Percentiles rank a stretch among this genome's conserved stretches.
Evolutionary conservation across 2,888 invertebrate genomes (phyloP).

Genomic region (Adelphocoris suturalis): DNA sequence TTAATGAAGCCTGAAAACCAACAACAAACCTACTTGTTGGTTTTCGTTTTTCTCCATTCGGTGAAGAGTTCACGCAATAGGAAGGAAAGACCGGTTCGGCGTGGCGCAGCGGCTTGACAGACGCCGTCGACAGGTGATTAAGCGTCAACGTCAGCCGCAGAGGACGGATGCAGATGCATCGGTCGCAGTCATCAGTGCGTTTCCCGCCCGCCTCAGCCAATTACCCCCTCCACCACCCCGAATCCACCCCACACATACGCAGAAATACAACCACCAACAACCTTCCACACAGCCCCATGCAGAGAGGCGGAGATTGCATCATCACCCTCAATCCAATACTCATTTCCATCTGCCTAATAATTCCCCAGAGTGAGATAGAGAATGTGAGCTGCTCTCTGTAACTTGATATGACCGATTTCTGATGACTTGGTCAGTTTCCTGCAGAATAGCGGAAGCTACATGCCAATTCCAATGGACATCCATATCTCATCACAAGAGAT

Average conservation of each 20-base stretch:
- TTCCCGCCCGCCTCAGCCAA: conserved; percentile 59
- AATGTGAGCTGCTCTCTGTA: conserved; percentile 19
- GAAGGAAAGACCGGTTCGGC: conserved; percentile 12
- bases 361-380: not conserved
- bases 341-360: conserved; percentile 61
- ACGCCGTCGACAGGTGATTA: conserved; percentile 60
- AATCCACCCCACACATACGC: not conserved
- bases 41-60: not conserved
- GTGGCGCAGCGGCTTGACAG: conserved; percentile 34
- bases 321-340: conserved; percentile 43
- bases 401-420: conserved; percentile 41
- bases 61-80: not conserved
- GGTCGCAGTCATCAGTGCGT: conserved; percentile 63
- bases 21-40: not conserved
- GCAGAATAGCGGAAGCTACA: not conserved
- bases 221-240: conserved; percentile 39
- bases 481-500: too few relatives aligned
- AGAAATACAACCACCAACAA: not conserved
- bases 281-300: not conserved
- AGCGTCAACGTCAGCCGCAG: conserved; percentile 68
- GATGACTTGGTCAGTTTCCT: not conserved
- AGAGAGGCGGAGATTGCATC: conserved; percentile 43
- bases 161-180: conserved; percentile 55
- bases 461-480: not conserved
- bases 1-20: too few relatives aligned